Evolutionary conservation across 1,140 invertebrate species (phyloP).

Genomic region (Trinorchestia longiramus): DNA sequence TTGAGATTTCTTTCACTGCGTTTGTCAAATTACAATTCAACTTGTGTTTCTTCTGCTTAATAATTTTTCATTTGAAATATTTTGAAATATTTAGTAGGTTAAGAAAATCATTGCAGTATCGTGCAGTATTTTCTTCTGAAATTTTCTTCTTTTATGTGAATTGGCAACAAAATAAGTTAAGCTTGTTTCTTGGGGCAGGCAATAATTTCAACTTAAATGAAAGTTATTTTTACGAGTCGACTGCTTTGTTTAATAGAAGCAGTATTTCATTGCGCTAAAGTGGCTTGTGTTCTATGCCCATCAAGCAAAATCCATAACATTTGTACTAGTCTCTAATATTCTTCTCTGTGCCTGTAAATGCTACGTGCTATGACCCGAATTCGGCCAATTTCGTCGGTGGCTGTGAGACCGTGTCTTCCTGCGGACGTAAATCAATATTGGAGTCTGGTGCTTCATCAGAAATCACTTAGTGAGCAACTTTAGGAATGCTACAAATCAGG

Average conservation of each 20-base stretch:
- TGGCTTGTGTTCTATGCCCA: not conserved
- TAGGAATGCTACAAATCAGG: conserved; percentile 52
- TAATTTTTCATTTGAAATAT: too few relatives aligned
- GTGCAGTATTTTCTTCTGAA: not conserved
- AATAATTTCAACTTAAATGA: too few relatives aligned
- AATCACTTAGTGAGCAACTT: conserved; percentile 54
- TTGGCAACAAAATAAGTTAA: too few relatives aligned
- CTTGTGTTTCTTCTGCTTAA: too few relatives aligned
- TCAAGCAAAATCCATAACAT: not conserved
- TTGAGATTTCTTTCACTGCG: too few relatives aligned
- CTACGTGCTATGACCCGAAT: not conserved
- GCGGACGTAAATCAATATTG: conserved; percentile 33
- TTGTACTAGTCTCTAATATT: not conserved
- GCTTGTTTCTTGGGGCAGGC: too few relatives aligned
- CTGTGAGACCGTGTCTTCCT: conserved; percentile 11
- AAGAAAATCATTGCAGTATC: too few relatives aligned
- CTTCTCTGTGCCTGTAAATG: not conserved
- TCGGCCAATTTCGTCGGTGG: not conserved
- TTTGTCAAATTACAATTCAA: too few relatives aligned
- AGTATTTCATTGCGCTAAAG: not conserved
- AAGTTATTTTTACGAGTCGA: too few relatives aligned
- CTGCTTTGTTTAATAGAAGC: not conserved
- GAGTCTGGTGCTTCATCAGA: conserved; percentile 31
- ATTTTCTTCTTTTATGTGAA: too few relatives aligned
- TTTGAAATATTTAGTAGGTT: too few relatives aligned